These are phyloP conservation scores for Centropristis striata DNA, from an alignment of 2,113 vertebrate species.

Conservation along the genomic window DNA sequence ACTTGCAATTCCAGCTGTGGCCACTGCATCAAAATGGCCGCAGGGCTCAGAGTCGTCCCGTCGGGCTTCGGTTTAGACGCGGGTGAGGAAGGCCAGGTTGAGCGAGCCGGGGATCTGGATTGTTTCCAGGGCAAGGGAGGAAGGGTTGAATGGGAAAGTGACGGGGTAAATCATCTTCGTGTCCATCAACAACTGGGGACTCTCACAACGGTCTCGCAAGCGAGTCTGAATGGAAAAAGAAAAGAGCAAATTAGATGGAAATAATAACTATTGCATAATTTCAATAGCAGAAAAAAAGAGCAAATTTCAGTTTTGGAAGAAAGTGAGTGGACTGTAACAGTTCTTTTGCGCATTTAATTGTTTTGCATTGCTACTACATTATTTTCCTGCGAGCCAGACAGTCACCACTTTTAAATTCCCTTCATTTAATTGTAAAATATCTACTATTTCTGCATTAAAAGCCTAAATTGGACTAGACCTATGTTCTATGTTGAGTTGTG, in stretches of 20 bases:
- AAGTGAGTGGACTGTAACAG: no score
- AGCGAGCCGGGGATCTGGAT: slow-evolving; percentile 97
- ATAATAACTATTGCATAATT: neutral
- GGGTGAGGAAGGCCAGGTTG: slow-evolving; percentile 93
- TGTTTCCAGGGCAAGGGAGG: slow-evolving; percentile 95
- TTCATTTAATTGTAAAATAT: no score
- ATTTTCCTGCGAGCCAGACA: no score
- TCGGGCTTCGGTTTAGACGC: slow-evolving; percentile 86
- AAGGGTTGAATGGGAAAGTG: slow-evolving; percentile 97
- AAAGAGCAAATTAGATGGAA: neutral
- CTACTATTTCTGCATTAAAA: no score
- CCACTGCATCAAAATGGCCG: neutral
- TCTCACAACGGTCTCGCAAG: slow-evolving; percentile 95
- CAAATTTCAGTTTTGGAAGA: no score
- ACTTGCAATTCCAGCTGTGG: slow-evolving; percentile 26
- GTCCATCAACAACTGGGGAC: slow-evolving; percentile 97
- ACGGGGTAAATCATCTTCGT: slow-evolving; percentile 98
- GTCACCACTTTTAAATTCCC: neutral
- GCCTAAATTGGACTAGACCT: no score
- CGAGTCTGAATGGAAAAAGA: slow-evolving; percentile 87
- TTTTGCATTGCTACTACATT: no score
- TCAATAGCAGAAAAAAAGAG: no score
- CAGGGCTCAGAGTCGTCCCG: slow-evolving; percentile 10
- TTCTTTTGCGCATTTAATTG: no score
- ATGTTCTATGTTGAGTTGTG: no score